Evolutionary conservation across 2,113 vertebrate species (phyloP).

Genomic region (Callionymus lyra): DNA sequence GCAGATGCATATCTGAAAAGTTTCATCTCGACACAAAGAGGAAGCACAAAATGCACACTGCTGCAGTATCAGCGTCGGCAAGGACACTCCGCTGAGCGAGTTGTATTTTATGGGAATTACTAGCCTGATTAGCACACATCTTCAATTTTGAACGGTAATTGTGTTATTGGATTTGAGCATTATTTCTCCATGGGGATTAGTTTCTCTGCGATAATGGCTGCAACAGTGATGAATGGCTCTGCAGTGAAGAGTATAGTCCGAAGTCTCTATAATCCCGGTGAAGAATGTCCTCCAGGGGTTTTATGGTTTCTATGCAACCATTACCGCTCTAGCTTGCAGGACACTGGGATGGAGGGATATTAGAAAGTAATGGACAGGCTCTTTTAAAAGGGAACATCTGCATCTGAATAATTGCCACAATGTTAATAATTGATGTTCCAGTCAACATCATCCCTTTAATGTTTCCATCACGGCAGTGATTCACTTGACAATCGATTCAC

Average conservation of each 20-base stretch:
- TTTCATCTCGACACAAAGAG: background rate
- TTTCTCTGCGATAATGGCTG: constrained; percentile 6
- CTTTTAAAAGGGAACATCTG: no score
- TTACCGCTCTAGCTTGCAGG: background rate
- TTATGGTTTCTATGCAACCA: constrained; percentile 13
- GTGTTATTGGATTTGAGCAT: constrained; percentile 12
- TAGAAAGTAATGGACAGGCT: no score
- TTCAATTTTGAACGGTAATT: constrained; percentile 1
- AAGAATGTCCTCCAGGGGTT: constrained; percentile 17
- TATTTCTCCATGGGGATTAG: constrained; percentile 4
- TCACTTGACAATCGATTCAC: no score
- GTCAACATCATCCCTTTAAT: no score
- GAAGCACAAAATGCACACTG: background rate
- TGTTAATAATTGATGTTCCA: no score
- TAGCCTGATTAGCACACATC: constrained; percentile 4
- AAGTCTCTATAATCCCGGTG: constrained; percentile 6
- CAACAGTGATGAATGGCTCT: constrained; percentile 5
- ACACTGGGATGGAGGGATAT: no score
- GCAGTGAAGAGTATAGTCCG: constrained; percentile 9
- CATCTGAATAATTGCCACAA: no score
- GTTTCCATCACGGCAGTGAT: no score
- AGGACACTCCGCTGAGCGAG: background rate
- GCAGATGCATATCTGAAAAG: background rate
- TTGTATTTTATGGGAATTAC: constrained; percentile 4
- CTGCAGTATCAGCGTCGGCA: background rate